Evolutionary conservation across 1,140 invertebrate genomes (phyloP), one percentile per base, ranked within the genome.

Genomic region (Drosophila dunni): DNA sequence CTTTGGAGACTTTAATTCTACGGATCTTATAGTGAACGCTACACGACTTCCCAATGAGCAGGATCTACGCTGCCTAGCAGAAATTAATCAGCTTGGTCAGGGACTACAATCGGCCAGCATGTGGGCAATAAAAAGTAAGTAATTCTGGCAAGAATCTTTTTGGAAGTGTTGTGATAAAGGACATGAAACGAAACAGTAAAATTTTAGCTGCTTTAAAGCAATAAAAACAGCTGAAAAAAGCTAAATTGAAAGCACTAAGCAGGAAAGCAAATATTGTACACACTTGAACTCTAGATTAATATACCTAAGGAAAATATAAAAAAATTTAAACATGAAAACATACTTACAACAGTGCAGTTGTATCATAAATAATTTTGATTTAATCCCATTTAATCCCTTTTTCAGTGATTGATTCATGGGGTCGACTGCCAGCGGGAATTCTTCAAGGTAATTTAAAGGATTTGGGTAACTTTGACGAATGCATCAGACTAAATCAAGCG

Each of bases 391-490:
- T 3, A 24, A 24, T 2, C 24, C 24, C n/a, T 24, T 24, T 24
- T 24, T 29, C 24, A 65, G 61, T 63, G 61, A 42, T 63, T 8
- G 61, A 63, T 24, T 50, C 56, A 1, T 62, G 89, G 89, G 89
- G 88, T 13, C 51, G 50, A 6, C 54, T 82, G 10, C 89, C 88
- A 0, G 45, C 88, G 1, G 89, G 88, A 0, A 40, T 69, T 3
- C 13, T 91, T 0, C 54, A 40, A n/a, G 83, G 83, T 6, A 81
- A 83, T 20, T 29, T 38, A 0, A 7, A 54, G n/a, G 88, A 91
- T 66, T 38, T 91, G 51, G 89, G 89, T 9, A 81, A 91, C 67
- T 91, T 53, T 29, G 83, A 85, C 13, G 51, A 91, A 64, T 91
- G 89, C 48, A 5, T 89, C 0, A 8, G 45, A 1, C 34, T 81